Evolutionary conservation across 2,888 invertebrate genomes (phyloP).

Genomic region (Brachyopa scutellaris): DNA sequence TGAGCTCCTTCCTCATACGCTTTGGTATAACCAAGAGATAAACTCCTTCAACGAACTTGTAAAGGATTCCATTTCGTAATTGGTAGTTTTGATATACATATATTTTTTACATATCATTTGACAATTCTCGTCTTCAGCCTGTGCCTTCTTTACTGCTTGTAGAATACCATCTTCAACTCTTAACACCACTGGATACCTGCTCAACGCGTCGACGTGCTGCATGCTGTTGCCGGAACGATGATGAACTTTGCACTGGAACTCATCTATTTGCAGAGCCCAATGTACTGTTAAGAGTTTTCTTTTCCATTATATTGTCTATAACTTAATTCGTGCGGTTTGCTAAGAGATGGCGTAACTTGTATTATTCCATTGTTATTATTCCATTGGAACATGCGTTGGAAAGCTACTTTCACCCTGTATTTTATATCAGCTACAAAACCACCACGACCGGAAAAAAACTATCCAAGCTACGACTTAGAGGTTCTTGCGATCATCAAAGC

Average conservation of each 20-base stretch:
- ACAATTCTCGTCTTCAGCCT: slow-evolving; percentile 43
- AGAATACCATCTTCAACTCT: slow-evolving; percentile 13
- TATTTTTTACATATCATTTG: too few species aligned
- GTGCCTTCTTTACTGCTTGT: slow-evolving; percentile 17
- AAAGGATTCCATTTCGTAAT: too few species aligned
- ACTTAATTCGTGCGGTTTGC: too few species aligned
- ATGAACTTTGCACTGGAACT: slow-evolving; percentile 27
- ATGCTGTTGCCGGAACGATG: slow-evolving; percentile 33
- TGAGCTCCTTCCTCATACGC: too few species aligned
- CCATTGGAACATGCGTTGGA: too few species aligned
- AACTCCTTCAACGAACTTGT: too few species aligned
- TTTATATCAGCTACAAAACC: slow-evolving; percentile 62
- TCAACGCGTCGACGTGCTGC: slow-evolving; percentile 43
- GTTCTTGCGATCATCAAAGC: neutral
- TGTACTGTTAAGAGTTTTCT: slow-evolving; percentile 74
- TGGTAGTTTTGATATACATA: too few species aligned
- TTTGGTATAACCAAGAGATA: too few species aligned
- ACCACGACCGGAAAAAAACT: neutral
- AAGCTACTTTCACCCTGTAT: slow-evolving; percentile 76
- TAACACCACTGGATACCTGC: slow-evolving; percentile 28
- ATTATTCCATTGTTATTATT: too few species aligned
- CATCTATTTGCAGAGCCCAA: slow-evolving; percentile 72
- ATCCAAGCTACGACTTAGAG: neutral
- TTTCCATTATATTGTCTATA: slow-evolving; percentile 74
- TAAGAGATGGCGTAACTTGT: too few species aligned